Conservation (phyloP, 92 coral and sea anemone species). For the Porites rus region DNA sequence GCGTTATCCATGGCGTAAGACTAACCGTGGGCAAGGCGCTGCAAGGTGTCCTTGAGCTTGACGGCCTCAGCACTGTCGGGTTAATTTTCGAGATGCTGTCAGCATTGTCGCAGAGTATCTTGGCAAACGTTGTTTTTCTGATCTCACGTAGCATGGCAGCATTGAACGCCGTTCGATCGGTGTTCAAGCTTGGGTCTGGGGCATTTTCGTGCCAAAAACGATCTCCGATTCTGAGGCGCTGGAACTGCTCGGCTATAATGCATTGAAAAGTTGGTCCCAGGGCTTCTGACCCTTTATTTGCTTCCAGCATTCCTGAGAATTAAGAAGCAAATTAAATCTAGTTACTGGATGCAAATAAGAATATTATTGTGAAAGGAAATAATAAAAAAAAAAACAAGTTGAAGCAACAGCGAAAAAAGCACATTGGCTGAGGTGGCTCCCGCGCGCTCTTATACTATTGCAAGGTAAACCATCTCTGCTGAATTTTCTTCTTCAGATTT, state of each 20-base stretch:
- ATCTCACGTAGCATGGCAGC: background rate
- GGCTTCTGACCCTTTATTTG: background rate
- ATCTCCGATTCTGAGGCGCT: conserved; percentile 38
- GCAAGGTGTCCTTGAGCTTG: background rate
- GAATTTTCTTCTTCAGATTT: too few species aligned
- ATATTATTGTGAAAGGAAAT: too few species aligned
- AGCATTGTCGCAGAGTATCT: conserved; percentile 14
- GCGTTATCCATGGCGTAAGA: background rate
- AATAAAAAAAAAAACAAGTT: too few species aligned
- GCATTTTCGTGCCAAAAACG: conserved; percentile 33
- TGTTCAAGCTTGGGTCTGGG: background rate
- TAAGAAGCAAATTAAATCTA: background rate
- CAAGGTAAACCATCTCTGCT: too few species aligned
- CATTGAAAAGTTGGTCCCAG: conserved; percentile 75
- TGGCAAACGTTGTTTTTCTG: conserved; percentile 17
- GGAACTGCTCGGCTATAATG: conserved; percentile 60
- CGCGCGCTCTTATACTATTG: too few species aligned
- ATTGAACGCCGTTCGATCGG: background rate
- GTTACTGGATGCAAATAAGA: too few species aligned
- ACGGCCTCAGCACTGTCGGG: background rate
- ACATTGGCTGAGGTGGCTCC: too few species aligned
- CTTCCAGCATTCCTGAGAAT: conserved; percentile 5
- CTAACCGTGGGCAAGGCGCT: background rate
- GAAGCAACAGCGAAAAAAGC: too few species aligned
- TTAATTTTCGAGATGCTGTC: conserved; percentile 7